phyloP scores from a whole-genome alignment of 2,888 invertebrate genomes.

The Trichogramma dendrolimi region DNA sequence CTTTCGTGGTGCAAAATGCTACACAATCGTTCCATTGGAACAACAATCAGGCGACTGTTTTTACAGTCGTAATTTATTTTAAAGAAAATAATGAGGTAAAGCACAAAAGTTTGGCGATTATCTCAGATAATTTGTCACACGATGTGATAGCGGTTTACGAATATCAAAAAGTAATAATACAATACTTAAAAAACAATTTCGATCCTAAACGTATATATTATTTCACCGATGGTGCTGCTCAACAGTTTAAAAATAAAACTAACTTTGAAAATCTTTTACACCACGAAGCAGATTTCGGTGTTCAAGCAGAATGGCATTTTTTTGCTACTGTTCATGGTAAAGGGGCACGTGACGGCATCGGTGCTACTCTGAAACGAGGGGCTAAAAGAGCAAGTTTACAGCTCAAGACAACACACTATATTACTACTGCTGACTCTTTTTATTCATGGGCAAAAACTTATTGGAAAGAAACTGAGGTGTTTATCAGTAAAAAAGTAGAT shows the following conservation, averaged over 20 bases:
- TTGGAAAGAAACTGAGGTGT: no score
- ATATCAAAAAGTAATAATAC: neutral
- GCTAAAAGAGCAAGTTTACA: neutral
- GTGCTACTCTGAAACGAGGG: neutral
- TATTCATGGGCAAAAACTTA: no score
- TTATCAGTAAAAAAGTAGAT: no score
- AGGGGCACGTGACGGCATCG: conserved; percentile 1
- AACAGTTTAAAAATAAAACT: neutral
- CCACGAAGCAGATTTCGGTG: neutral
- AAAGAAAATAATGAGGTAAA: no score
- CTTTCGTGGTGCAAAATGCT: no score
- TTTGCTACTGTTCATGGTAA: conserved; percentile 1
- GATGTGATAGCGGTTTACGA: neutral
- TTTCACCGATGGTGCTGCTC: conserved; percentile 1
- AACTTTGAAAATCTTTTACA: conserved; percentile 1
- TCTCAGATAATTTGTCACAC: no score
- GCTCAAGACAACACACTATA: no score
- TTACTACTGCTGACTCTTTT: no score
- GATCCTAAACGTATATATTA: neutral
- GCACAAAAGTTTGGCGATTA: no score
- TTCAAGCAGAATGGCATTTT: conserved; percentile 1
- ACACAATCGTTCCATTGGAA: no score
- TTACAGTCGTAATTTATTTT: no score
- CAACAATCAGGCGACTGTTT: no score
- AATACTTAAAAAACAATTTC: neutral